Base-by-base conservation (phyloP, 2,797 vertebrate species). In the Schizothorax lantsangensis region DNA sequence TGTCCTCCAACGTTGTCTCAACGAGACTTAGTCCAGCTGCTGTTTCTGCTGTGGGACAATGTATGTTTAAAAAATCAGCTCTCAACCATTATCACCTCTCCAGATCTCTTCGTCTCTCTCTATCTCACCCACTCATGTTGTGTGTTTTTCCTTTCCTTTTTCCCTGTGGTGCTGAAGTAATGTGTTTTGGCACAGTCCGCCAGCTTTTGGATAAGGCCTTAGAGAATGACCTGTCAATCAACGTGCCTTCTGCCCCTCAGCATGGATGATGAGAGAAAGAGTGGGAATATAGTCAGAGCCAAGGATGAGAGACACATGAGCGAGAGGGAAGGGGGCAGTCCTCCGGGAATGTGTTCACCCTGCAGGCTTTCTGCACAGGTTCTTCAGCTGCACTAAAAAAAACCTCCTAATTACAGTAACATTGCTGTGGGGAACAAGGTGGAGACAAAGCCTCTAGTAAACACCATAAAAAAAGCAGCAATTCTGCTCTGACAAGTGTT, bases 141-240 rank as follows among this genome's bases (percentile, higher is more conserved):
- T 84, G 77, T 87, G 81, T 79, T 84, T 81, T 89, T 79, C 73
- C 74, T 49, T 84, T 80, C 86, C 88, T 88, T 62, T 85, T 86
- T 68, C 33, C 71, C 90, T 93, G 91, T 93, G 91, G 92, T 92
- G 90, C 92, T 93, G 88, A 92, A 94, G 91, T 94, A 94, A 94
- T 95, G 90, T 92, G 82, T 92, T 93, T 91, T 94, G 91, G 92
- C 93, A 93, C 89, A 91, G 90, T 88, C 83, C 73, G 82, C 89
- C 92, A 90, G 88, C 81, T 90, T 92, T 93, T 92, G 91, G 91
- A 93, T 91, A 92, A 94, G 93, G 89, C 92, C 90, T 92, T 90
- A 89, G 90, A 93, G 92, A 92, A 91, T 92, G 92, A 92, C 91
- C 93, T 95, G 94, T 94, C 95, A 95, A 92, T 96, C 95, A 94